Base-by-base conservation (phyloP, 2,113 vertebrate genomes). In the Rhinogobius similis region DNA sequence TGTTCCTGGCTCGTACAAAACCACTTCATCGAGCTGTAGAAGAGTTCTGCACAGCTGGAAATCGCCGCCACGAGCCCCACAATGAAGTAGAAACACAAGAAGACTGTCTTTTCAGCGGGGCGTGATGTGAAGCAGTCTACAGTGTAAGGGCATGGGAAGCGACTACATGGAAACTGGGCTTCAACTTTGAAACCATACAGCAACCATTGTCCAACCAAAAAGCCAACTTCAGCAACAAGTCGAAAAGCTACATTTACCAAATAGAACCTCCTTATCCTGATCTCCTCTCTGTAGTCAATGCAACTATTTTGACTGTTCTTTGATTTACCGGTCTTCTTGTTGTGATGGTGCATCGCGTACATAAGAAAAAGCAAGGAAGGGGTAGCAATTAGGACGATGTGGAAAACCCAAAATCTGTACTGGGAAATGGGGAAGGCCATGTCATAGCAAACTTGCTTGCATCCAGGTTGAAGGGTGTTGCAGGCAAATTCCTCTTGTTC, bases 341-440 rank as follows among this genome's bases (percentile, higher is more conserved):
- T 86, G 1, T 90, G 83, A 10, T 93, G 94, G 88, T 96, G 96
- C 88, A 93, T 89, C 5, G 94, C 92, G 3, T 96, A 97, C 88
- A 96, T 87, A 82, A 96, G 90, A 58, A 95, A 98, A 23, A 97
- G 85, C 3, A 97, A 86, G 0, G 95, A 93, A 0, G 96, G 96
- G 0, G 95, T 95, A 0, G 95, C 96, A 13, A 98, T 94, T 52
- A 96, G 91, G 14, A 98, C 94, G 26, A 98, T 92, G 80, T 97
- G 96, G 82, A 98, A 98, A 73, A 98, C 95, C 94, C 97, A 98
- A 90, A 98, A 97, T 81, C 96, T 94, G 87, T 96, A 97, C 89
- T 96, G 96, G 58, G 97, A 98, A 82, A 98, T 94, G 3, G 97
- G 96, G 85, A 97, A 98, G 59, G 96, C 95, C 52, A 88, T 79